phyloP scores from a whole-genome alignment of 2,797 vertebrate genomes.

The Bradypodion pumilum region DNA sequence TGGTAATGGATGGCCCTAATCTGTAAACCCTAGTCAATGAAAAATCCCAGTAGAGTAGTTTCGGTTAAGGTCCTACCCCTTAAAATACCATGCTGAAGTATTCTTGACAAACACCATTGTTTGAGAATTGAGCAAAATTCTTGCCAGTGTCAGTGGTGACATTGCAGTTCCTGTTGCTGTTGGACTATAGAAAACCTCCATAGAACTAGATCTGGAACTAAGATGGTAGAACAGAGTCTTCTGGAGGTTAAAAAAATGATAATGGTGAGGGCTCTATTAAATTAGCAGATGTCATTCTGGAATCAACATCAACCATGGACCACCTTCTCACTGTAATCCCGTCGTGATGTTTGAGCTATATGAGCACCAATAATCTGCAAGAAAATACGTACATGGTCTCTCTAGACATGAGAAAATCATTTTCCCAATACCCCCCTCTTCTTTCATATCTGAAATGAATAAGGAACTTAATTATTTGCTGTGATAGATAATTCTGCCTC shows the following conservation, averaged over 20 bases:
- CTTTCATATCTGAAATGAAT: background rate
- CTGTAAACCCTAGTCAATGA: slow-evolving; percentile 2
- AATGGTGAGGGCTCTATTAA: background rate
- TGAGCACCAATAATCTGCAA: background rate
- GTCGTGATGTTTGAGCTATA: background rate
- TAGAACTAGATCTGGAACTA: background rate
- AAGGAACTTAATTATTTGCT: background rate
- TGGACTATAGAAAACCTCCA: background rate
- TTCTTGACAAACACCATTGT: background rate
- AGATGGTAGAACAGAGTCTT: background rate
- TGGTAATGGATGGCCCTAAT: slow-evolving; percentile 4
- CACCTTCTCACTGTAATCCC: background rate
- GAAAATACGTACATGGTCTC: background rate
- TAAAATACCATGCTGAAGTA: background rate
- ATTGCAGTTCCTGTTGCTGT: background rate
- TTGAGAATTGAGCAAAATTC: background rate
- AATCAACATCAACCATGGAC: background rate
- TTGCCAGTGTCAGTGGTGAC: background rate
- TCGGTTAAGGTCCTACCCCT: background rate
- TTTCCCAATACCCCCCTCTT: background rate
- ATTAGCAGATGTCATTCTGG: background rate
- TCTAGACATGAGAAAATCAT: background rate
- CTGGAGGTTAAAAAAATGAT: background rate
- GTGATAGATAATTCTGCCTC: background rate
- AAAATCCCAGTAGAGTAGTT: slow-evolving; percentile 1